These are phyloP conservation scores for Chesias legatella DNA, from an alignment of 2,888 invertebrate genomes.

Conservation along the genomic window DNA sequence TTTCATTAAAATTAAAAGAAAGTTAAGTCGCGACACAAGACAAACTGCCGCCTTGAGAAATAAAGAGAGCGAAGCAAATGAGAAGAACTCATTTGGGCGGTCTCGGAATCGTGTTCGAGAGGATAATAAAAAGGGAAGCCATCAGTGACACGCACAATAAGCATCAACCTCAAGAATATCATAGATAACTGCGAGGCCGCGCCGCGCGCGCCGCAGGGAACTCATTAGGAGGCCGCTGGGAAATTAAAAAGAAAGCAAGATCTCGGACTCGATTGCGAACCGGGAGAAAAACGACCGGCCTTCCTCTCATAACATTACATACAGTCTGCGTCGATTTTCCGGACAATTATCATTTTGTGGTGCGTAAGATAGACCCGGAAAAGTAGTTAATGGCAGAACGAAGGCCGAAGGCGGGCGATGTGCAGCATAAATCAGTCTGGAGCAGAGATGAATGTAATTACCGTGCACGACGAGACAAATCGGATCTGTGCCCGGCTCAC, in stretches of 20 bases:
- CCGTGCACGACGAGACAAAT: constrained; percentile 56
- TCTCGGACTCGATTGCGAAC: constrained; percentile 77
- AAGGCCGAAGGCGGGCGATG: constrained; percentile 45
- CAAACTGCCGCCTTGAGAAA: constrained; percentile 78
- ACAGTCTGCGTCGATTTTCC: constrained; percentile 78
- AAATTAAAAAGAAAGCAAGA: constrained; percentile 81
- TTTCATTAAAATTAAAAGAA: constrained; percentile 69
- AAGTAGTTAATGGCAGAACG: constrained; percentile 67
- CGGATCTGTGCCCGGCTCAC: constrained; percentile 40
- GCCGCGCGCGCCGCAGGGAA: constrained; percentile 67
- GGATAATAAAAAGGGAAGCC: constrained; percentile 80
- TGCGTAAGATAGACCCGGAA: constrained; percentile 73
- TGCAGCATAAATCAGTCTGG: constrained; percentile 61
- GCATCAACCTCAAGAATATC: constrained; percentile 81
- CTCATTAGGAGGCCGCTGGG: constrained; percentile 80
- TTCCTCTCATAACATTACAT: constrained; percentile 80
- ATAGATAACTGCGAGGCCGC: constrained; percentile 74
- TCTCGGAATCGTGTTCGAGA: constrained; percentile 79
- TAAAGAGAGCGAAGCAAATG: constrained; percentile 78
- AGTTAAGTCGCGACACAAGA: constrained; percentile 71
- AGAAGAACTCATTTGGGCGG: constrained; percentile 76
- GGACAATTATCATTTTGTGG: constrained; percentile 81
- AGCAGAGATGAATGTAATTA: constrained; percentile 66
- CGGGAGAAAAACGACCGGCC: constrained; percentile 71
- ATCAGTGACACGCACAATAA: constrained; percentile 81